phyloP scores from a whole-genome alignment of 2,113 vertebrate genomes.

The Python bivittatus region DNA sequence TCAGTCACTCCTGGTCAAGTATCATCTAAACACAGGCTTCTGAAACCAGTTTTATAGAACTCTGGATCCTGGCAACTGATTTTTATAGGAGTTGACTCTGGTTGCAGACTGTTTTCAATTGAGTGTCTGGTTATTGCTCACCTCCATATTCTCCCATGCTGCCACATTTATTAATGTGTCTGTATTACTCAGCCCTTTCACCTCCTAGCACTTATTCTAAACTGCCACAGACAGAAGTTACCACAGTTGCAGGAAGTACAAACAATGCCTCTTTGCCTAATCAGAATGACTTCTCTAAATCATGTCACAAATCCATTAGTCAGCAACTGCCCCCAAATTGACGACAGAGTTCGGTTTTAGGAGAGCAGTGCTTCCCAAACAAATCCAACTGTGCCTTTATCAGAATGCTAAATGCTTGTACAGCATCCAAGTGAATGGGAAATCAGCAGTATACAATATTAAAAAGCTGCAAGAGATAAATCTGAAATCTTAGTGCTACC shows the following conservation, averaged over 20 bases:
- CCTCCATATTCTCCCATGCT: not conserved
- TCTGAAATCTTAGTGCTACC: not conserved
- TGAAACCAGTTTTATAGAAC: not conserved
- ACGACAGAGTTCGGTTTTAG: conserved; percentile 39
- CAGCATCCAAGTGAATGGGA: conserved; percentile 23
- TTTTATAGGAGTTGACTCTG: not conserved
- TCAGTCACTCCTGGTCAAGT: not conserved
- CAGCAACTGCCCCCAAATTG: conserved; percentile 12
- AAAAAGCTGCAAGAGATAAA: not conserved
- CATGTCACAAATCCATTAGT: conserved; percentile 32
- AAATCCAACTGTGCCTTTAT: conserved; percentile 24
- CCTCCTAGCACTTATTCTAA: conserved; percentile 48
- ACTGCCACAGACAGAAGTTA: conserved; percentile 41
- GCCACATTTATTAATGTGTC: conserved; percentile 44
- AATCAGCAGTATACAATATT: not conserved
- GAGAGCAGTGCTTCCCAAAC: conserved; percentile 20
- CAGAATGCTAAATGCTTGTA: conserved; percentile 1
- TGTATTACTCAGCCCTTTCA: conserved; percentile 19
- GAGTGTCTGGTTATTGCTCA: not conserved
- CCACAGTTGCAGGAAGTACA: conserved; percentile 54
- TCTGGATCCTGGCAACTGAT: conserved; percentile 4
- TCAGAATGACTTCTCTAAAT: conserved; percentile 44
- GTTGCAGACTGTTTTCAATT: not conserved
- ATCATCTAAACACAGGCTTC: not conserved
- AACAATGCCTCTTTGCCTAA: conserved; percentile 39